These are phyloP conservation scores for Cottus gobio DNA, from an alignment of 2,113 vertebrate genomes.

Conservation along the genomic window DNA sequence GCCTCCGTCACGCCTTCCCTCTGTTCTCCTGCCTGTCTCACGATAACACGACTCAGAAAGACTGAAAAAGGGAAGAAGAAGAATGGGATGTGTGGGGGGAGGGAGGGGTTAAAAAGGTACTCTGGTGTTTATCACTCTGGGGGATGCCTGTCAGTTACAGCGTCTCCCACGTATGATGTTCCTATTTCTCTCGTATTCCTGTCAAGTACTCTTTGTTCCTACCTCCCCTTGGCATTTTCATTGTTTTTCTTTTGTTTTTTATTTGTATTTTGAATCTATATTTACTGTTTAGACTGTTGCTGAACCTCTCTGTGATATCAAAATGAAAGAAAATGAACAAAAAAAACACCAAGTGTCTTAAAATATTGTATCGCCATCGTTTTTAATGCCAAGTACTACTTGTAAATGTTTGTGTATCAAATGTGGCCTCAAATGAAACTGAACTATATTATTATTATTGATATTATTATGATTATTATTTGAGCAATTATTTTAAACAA, in stretches of 20 bases:
- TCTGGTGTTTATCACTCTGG: slow-evolving; percentile 71
- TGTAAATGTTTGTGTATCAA: slow-evolving; percentile 91
- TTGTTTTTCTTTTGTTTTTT: slow-evolving; percentile 51
- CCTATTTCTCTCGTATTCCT: slow-evolving; percentile 54
- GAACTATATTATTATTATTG: slow-evolving; percentile 81
- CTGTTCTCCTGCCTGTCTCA: slow-evolving; percentile 57
- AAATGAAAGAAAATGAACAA: slow-evolving; percentile 80
- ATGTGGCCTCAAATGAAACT: slow-evolving; percentile 88
- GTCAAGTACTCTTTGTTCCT: slow-evolving; percentile 66
- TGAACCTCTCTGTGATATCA: slow-evolving; percentile 87
- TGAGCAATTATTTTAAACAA: slow-evolving; percentile 85
- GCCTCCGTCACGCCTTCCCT: slow-evolving; percentile 20
- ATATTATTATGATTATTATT: slow-evolving; percentile 76
- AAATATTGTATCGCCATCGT: slow-evolving; percentile 91
- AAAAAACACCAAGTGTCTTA: slow-evolving; percentile 94
- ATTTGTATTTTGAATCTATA: slow-evolving; percentile 85
- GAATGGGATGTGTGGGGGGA: slow-evolving; percentile 1
- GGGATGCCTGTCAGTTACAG: slow-evolving; percentile 57
- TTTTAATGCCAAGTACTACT: slow-evolving; percentile 92
- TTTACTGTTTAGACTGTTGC: slow-evolving; percentile 88
- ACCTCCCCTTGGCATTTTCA: slow-evolving; percentile 70
- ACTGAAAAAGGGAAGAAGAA: slow-evolving; percentile 31
- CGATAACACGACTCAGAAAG: slow-evolving; percentile 55
- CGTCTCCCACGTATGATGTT: slow-evolving; percentile 46
- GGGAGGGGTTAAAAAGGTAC: slow-evolving; percentile 62